Evolutionary conservation across 2,797 vertebrate genomes (phyloP), one percentile per base, ranked within the genome.

Genomic region (Podargus strigoides): DNA sequence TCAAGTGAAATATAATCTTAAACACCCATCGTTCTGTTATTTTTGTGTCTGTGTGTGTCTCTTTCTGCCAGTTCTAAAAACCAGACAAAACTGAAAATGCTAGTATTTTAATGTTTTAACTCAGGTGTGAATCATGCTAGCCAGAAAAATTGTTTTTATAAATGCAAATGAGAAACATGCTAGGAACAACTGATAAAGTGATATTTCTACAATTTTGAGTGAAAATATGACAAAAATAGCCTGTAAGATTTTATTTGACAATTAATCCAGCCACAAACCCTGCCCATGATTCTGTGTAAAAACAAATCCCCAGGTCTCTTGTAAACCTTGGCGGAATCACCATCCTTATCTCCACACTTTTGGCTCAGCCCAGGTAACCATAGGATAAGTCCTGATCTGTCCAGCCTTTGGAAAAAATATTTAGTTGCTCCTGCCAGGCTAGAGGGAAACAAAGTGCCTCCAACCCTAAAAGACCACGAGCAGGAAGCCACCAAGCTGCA

Each of bases 401-500:
- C 55, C 58, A 18, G 10, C 15, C 9, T 30, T 66, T 50, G 14
- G 41, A 80, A 27, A n/a, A 76, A 87, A 76, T 34, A 76, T 49
- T 80, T 24, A 37, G 14, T 27, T 67, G 14, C 21, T 62, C 26
- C 47, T 74, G 34, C 30, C 72, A 56, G 59, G n/a, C 23, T 42
- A 34, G 44, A 79, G 42, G 16, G 16, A 11, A 46, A 82, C 28
- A n/a, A 77, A 70, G 44, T 30, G 15, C 37, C 49, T 83, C 41
- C 37, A 87, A 53, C 24, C n/a, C 37, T 30, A 16, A 36, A 41
- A 16, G 16, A 22, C 0, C 0, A 0, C 26, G 27, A 70, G 64
- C 34, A 80, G 60, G 23, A 73, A 67, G 53, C 21, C 90, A 60
- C 49, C 30, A 27, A 53, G 42, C 28, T 44, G n/a, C 46, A 7